Conservation (phyloP, 2,113 vertebrate genomes). For the Apaloderma vittatum region DNA sequence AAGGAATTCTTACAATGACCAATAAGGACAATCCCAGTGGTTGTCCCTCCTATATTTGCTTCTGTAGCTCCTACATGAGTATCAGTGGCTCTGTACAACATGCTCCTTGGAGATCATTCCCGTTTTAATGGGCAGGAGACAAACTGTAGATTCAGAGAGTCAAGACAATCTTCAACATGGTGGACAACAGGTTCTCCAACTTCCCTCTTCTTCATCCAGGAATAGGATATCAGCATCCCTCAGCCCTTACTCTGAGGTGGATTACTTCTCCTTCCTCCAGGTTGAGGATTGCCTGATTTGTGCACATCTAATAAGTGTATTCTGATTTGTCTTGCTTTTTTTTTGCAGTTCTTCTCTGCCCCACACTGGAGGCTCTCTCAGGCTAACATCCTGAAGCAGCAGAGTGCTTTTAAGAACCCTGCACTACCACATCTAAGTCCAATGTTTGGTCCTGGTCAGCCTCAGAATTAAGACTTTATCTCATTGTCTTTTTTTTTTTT, state of each 20-base stretch:
- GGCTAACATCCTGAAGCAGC: not conserved
- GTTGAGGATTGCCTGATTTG: not conserved
- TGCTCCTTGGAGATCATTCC: not conserved
- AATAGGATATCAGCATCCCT: not conserved
- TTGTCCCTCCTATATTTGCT: not conserved
- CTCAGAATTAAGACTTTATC: not conserved
- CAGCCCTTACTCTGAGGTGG: not conserved
- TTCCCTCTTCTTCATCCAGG: not conserved
- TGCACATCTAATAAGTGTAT: not conserved
- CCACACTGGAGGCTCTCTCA: not conserved
- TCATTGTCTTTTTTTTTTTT: not conserved
- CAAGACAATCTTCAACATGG: not conserved
- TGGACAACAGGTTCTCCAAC: not conserved
- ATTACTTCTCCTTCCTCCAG: not conserved
- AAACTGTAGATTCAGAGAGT: not conserved
- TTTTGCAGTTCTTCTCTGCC: not conserved
- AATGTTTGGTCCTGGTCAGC: not conserved
- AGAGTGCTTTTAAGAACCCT: not conserved
- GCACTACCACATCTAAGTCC: not conserved
- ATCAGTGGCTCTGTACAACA: not conserved
- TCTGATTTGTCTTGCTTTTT: not conserved
- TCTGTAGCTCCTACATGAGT: not conserved
- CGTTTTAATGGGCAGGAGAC: not conserved
- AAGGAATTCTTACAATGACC: not conserved
- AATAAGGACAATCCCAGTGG: not conserved